phyloP scores from a whole-genome alignment of 2,888 invertebrate genomes.

The Diaperis boleti region DNA sequence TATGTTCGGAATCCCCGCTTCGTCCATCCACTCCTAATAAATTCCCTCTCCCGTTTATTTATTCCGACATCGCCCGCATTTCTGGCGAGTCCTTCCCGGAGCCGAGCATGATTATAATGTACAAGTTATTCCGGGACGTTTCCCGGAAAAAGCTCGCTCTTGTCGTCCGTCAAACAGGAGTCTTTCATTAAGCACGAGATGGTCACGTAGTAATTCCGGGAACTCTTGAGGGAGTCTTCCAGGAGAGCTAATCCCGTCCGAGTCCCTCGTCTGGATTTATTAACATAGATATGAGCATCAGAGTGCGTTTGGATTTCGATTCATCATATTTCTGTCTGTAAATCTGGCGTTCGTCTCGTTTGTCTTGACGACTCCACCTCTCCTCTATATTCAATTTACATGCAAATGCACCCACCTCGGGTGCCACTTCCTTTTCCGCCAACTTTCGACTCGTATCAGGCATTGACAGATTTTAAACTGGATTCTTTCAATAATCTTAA shows the following conservation, averaged over 20 bases:
- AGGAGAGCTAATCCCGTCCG: constrained; percentile 10
- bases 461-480: constrained; percentile 57
- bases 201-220: background rate
- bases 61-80: constrained; percentile 11
- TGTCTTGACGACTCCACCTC: constrained; percentile 40
- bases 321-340: constrained; percentile 43
- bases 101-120: background rate
- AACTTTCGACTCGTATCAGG: constrained; percentile 51
- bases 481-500: constrained; percentile 46
- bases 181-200: background rate
- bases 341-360: constrained; percentile 41
- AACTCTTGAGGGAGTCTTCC: constrained; percentile 1
- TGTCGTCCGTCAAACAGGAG: constrained; percentile 1
- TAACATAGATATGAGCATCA: constrained; percentile 42
- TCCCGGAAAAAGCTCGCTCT: background rate
- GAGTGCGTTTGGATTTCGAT: constrained; percentile 39
- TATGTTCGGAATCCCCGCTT: constrained; percentile 46
- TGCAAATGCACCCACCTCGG: constrained; percentile 52
- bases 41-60: constrained; percentile 8
- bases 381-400: constrained; percentile 58
- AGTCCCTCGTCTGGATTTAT: constrained; percentile 26
- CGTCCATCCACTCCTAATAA: constrained; percentile 37
- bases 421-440: constrained; percentile 52
- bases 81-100: background rate
- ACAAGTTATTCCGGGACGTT: background rate